Percentiles rank a stretch among this genome's conserved stretches.
These are phyloP conservation scores for Thereva unica DNA, from an alignment of 2,888 invertebrate species.

Conservation along the genomic window DNA sequence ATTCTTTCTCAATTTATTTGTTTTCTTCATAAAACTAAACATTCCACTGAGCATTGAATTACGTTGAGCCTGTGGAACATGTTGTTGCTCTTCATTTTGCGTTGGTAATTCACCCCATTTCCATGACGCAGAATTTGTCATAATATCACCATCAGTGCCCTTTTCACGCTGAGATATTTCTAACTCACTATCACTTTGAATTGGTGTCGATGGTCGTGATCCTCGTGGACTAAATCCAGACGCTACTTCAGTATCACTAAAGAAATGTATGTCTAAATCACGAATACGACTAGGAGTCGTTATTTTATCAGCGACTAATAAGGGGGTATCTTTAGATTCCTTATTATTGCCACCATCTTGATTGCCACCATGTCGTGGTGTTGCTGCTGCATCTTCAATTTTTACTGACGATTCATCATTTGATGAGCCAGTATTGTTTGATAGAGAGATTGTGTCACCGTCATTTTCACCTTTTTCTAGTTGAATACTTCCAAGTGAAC, in stretches of 20 bases:
- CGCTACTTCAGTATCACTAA: constrained; percentile 91
- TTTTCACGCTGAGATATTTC: constrained; percentile 66
- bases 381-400: constrained; percentile 44
- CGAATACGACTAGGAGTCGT: constrained; percentile 57
- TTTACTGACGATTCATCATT: constrained; percentile 55
- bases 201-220: constrained; percentile 79
- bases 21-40: constrained; percentile 90
- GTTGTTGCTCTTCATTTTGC: constrained; percentile 47
- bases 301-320: constrained; percentile 42
- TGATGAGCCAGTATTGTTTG: constrained; percentile 50
- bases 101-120: constrained; percentile 86
- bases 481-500: constrained; percentile 52
- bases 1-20: constrained; percentile 64
- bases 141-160: constrained; percentile 48
- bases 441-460: constrained; percentile 49
- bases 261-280: constrained; percentile 81
- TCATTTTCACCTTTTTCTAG: constrained; percentile 41
- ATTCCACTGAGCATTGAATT: constrained; percentile 85
- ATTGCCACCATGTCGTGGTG: constrained; percentile 4
- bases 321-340: background rate
- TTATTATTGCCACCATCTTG: background rate
- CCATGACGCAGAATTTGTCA: constrained; percentile 66
- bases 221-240: constrained; percentile 59
- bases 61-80: constrained; percentile 52
- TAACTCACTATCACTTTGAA: constrained; percentile 93